phyloP scores from a whole-genome alignment of 1,140 invertebrate genomes.

The Pectinophora gossypiella region DNA sequence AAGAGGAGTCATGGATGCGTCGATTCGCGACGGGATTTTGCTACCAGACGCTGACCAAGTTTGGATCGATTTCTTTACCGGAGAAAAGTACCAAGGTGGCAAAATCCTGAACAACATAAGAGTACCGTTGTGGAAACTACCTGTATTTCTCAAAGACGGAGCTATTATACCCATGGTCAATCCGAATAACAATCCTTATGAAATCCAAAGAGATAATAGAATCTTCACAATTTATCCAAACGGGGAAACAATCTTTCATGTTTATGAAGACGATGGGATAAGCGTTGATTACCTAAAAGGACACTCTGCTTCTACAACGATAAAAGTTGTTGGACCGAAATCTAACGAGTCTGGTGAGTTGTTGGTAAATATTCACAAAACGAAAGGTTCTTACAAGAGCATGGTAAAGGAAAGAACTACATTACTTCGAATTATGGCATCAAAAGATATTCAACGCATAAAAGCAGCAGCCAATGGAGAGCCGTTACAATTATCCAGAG shows the following conservation, averaged over 20 bases:
- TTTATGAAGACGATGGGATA: slow-evolving; percentile 66
- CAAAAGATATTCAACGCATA: slow-evolving; percentile 24
- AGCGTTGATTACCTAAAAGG: slow-evolving; percentile 38
- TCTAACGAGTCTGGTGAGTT: slow-evolving; percentile 37
- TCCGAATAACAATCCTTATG: slow-evolving; percentile 52
- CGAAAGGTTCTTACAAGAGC: slow-evolving; percentile 33
- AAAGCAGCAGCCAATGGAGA: slow-evolving; percentile 41
- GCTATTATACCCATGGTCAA: slow-evolving; percentile 55
- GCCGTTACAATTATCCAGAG: slow-evolving; percentile 27
- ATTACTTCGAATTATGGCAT: slow-evolving; percentile 45
- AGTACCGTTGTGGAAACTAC: slow-evolving; percentile 59
- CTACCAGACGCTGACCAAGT: slow-evolving; percentile 52
- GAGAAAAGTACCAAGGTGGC: slow-evolving; percentile 54
- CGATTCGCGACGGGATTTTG: slow-evolving; percentile 44
- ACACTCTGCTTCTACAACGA: slow-evolving; percentile 37
- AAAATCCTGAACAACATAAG: slow-evolving; percentile 51
- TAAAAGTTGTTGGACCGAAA: slow-evolving; percentile 28
- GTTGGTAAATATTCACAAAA: slow-evolving; percentile 42
- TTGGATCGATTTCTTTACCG: slow-evolving; percentile 62
- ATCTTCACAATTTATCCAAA: slow-evolving; percentile 53
- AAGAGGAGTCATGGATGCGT: slow-evolving; percentile 14
- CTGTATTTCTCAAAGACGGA: slow-evolving; percentile 62
- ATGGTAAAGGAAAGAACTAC: slow-evolving; percentile 46
- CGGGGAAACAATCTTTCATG: slow-evolving; percentile 30
- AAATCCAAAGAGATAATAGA: slow-evolving; percentile 47